Conservation (phyloP, 1,140 invertebrate species). For the Drosophila takahashii region DNA sequence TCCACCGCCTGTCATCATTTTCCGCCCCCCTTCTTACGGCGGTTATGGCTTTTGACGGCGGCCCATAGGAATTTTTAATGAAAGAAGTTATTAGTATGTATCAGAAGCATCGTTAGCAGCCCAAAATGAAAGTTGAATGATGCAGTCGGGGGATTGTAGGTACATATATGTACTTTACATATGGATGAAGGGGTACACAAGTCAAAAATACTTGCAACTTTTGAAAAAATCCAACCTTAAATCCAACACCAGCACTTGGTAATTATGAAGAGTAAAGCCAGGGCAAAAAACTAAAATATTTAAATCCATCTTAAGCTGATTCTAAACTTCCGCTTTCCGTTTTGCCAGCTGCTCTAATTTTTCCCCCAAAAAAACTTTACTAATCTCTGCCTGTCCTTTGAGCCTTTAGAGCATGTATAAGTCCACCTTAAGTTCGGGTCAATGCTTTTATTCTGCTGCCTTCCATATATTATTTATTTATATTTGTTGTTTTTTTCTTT, state of each 20-base stretch:
- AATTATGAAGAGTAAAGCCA: background rate
- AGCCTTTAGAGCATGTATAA: conserved; percentile 5
- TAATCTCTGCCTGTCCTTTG: conserved; percentile 22
- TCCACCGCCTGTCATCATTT: conserved; percentile 6
- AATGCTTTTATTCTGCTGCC: conserved; percentile 8
- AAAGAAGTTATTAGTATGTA: conserved; percentile 81
- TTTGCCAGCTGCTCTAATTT: background rate
- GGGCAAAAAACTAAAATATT: background rate
- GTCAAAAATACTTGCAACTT: background rate
- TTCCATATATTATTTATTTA: conserved; percentile 22
- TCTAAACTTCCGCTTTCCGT: background rate
- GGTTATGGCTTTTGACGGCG: conserved; percentile 59
- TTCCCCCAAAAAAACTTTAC: conserved; percentile 1
- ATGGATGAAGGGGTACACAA: conserved; percentile 12
- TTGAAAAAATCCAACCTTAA: background rate
- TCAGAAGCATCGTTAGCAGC: conserved; percentile 77
- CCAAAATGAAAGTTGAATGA: conserved; percentile 68
- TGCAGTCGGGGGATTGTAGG: conserved; percentile 12
- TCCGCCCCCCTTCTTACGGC: background rate
- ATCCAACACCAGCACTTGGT: background rate
- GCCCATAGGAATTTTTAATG: conserved; percentile 77
- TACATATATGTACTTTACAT: conserved; percentile 14
- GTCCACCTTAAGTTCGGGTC: conserved; percentile 8
- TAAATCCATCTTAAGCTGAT: background rate
- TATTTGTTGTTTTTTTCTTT: background rate